Base-by-base conservation (phyloP, 2,888 invertebrate genomes). In the Synergus umbraculus region DNA sequence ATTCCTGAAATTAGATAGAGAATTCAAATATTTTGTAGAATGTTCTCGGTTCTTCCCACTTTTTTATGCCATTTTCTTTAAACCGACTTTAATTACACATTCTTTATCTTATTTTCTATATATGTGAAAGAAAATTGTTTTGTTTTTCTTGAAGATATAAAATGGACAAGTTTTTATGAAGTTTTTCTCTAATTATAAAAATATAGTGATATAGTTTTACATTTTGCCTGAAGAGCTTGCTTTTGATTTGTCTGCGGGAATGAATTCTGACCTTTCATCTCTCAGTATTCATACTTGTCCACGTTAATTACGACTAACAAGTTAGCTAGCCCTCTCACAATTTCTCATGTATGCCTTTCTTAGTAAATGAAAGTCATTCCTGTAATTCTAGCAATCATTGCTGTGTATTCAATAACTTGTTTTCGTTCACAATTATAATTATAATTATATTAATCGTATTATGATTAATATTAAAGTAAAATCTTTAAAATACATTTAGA, bases 241-340 rank as follows among this genome's bases (percentile, higher is more conserved):
- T n/a, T 54, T 9, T 49, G 15, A 18, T 54, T 8, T n/a, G 8
- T 8, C 8, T 9, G 13, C 54, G 8, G 18, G 15, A 44, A 69
- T 22, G 15, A 69, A 49, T 66, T 69, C 69, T 49, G n/a, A 69
- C 13, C 46, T 69, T 69, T 29, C 69, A 46, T 69, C 15, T 49
- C 29, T 22, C 69, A 29, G 49, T 69, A 46, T 49, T 46, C 29
- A 18, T 49, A 69, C 44, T 69, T 18, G 15, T 43, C 67, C 44
- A 46, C 29, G 46, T 29, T 67, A 49, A 49, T 49, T 67, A 46
- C 69, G 15, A 67, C 67, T 67, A 67, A 69, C 69, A 69, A 69
- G 46, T 69, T 69, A 49, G 49, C 69, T 69, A 49, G 49, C 29
- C 15, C n/a, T 46, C 37, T 49, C 49, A 49, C 49, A 69, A 49